Base-by-base conservation (phyloP, 2,113 vertebrate species). In the Seriola rivoliana region DNA sequence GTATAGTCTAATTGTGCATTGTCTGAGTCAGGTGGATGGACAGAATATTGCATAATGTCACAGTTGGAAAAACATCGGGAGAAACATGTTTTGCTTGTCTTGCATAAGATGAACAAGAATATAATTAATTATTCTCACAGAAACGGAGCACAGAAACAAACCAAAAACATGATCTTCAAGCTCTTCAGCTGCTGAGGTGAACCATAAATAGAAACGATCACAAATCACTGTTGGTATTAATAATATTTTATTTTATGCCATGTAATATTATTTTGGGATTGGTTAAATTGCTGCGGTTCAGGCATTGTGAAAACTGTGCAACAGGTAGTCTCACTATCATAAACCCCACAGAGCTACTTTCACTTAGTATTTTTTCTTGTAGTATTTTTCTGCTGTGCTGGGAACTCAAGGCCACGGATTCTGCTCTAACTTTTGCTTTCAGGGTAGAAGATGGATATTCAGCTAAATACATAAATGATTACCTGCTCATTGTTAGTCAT, bases 281-380 rank as follows among this genome's bases (percentile, higher is more conserved):
- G 7, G 21, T 67, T 23, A 23, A 34, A 74, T 34, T 36, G 23
- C 44, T 68, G 48, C 46, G 10, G 71, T 8, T 71, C 32, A 75
- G 29, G 10, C 23, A 52, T 3, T 32, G 12, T n/a, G 57, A 4
- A 46, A 7, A 42, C 8, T 46, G 66, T 63, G 64, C 73, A 85
- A 86, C 82, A 82, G 63, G 76, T 81, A 63, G 68, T 9, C 8
- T 52, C 8, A 19, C n/a, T 63, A 4, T 44, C 40, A 25, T 54
- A 36, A 75, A 2, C 67, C 48, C 29, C 63, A 23, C 16, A 48
- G 40, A 57, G n/a, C 48, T n/a, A 19, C 14, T 67, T n/a, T 44
- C 19, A 64, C 25, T 54, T 70, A 2, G 46, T 67, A 50, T 42
- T 12, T 44, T 58, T 11, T 63, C 25, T 5, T n/a, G 1, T 34